These are phyloP conservation scores for Pocota personata DNA, from an alignment of 2,888 invertebrate genomes.

Conservation along the genomic window DNA sequence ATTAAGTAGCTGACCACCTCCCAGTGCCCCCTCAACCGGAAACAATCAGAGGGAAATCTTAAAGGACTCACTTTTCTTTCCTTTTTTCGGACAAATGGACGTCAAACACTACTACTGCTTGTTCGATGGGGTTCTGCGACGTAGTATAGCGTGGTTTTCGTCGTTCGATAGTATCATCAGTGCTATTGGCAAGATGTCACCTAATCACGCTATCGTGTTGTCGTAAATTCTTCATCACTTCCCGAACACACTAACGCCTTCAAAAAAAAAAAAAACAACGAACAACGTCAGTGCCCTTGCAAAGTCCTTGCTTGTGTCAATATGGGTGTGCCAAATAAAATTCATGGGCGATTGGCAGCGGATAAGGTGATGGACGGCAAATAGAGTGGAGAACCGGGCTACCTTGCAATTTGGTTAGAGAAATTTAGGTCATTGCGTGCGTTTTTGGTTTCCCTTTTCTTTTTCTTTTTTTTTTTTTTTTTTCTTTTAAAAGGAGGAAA, in stretches of 20 bases:
- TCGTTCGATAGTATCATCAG: constrained; percentile 29
- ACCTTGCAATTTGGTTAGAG: constrained; percentile 45
- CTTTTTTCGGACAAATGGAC: constrained; percentile 25
- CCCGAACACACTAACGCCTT: constrained; percentile 17
- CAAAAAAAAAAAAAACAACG: neutral
- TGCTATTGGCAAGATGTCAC: constrained; percentile 66
- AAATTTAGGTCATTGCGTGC: constrained; percentile 71
- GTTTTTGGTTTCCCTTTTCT: constrained; percentile 36
- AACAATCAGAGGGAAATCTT: constrained; percentile 54
- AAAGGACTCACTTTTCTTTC: constrained; percentile 31
- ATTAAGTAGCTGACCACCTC: constrained; percentile 36
- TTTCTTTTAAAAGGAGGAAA: neutral
- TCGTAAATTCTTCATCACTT: constrained; percentile 68
- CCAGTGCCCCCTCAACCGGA: constrained; percentile 24
- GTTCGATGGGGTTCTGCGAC: constrained; percentile 17
- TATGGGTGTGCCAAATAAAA: constrained; percentile 64
- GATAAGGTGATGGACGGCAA: constrained; percentile 67
- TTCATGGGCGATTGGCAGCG: constrained; percentile 63
- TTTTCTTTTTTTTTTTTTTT: neutral
- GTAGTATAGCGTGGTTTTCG: constrained; percentile 13
- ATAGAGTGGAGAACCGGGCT: neutral
- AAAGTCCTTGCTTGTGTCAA: constrained; percentile 61
- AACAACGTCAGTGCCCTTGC: constrained; percentile 26
- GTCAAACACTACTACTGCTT: neutral
- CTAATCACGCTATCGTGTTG: constrained; percentile 72